Conservation (phyloP, 2,888 invertebrate genomes). For the Byasa hedistus region DNA sequence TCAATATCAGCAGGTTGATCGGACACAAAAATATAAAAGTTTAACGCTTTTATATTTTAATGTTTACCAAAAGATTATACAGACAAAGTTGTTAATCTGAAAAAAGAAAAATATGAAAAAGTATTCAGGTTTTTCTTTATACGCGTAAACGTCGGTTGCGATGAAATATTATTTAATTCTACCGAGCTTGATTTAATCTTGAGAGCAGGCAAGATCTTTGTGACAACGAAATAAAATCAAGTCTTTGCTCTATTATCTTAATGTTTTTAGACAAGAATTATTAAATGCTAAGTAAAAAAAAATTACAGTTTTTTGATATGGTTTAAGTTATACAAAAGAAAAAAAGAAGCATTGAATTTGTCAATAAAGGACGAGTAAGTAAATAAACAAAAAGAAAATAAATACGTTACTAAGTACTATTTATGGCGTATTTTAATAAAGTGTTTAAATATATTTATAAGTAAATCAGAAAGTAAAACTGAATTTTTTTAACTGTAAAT, state of each 20-base stretch:
- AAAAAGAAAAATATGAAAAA: neutral
- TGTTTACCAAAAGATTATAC: neutral
- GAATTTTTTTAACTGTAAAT: neutral
- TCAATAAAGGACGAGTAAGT: too few species aligned
- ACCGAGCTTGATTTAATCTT: slow-evolving; percentile 16
- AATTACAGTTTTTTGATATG: neutral
- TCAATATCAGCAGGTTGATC: too few species aligned
- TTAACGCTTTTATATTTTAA: neutral
- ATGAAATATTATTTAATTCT: slow-evolving; percentile 17
- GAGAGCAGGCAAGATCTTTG: slow-evolving; percentile 7
- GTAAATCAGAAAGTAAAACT: too few species aligned
- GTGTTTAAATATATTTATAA: too few species aligned
- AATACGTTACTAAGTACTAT: too few species aligned
- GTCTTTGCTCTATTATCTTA: slow-evolving; percentile 1
- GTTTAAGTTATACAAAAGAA: neutral
- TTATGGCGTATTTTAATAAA: too few species aligned
- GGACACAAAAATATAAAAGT: too few species aligned
- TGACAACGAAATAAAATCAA: slow-evolving; percentile 9
- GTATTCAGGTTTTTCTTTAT: slow-evolving; percentile 3
- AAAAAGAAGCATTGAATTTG: too few species aligned
- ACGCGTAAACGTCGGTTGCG: slow-evolving; percentile 5
- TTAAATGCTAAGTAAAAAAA: neutral
- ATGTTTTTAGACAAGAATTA: neutral
- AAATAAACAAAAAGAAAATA: too few species aligned
- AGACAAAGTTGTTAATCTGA: neutral